Evolutionary conservation across 1,140 invertebrate genomes (phyloP).

Genomic region (Drosophila kepulauana): DNA sequence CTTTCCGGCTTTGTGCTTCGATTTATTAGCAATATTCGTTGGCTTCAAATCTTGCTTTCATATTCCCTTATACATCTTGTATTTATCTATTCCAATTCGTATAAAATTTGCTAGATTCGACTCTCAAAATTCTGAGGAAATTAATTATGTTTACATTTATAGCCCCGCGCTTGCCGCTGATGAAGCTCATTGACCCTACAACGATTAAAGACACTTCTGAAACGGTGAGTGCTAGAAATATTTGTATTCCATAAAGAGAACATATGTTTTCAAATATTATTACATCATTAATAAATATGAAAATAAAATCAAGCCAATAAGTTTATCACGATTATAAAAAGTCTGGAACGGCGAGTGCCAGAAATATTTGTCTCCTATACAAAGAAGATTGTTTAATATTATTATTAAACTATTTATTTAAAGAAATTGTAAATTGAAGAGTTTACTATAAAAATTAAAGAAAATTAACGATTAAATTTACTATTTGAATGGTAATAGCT

Average conservation of each 20-base stretch:
- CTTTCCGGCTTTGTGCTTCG: slow-evolving; percentile 57
- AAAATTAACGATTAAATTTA: slow-evolving; percentile 18
- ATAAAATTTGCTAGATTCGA: slow-evolving; percentile 14
- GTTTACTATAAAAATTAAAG: too few species aligned
- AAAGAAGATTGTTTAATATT: too few species aligned
- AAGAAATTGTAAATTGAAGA: too few species aligned
- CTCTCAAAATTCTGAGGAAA: slow-evolving; percentile 23
- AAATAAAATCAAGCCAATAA: too few species aligned
- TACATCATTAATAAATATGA: too few species aligned
- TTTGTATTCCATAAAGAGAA: neutral
- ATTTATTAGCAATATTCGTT: slow-evolving; percentile 48
- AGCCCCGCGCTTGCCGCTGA: slow-evolving; percentile 39
- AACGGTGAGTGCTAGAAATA: slow-evolving; percentile 34
- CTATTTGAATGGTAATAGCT: slow-evolving; percentile 24
- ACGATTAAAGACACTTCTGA: slow-evolving; percentile 23
- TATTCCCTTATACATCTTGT: slow-evolving; percentile 5
- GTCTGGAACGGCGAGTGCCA: slow-evolving; percentile 26
- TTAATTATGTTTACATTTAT: slow-evolving; percentile 35
- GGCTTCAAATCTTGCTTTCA: slow-evolving; percentile 12
- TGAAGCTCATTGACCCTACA: slow-evolving; percentile 65
- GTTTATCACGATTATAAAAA: slow-evolving; percentile 15
- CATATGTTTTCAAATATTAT: too few species aligned
- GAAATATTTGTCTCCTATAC: neutral
- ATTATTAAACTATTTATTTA: too few species aligned
- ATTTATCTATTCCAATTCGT: slow-evolving; percentile 22